Conservation (phyloP, 1,140 invertebrate genomes). For the Atta colombica region DNA sequence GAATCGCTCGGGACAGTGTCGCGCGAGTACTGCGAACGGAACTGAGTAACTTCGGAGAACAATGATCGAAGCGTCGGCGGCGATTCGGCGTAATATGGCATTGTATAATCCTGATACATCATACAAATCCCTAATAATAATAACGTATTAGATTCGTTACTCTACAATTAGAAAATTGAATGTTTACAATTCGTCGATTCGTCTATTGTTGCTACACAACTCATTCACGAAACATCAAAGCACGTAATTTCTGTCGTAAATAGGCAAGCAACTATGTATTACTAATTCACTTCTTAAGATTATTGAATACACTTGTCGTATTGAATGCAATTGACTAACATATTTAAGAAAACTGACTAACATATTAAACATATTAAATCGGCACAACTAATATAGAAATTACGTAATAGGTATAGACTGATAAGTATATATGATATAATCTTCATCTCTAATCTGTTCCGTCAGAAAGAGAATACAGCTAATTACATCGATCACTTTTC, state of each 20-base stretch:
- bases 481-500: too few relatives aligned
- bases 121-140: conserved; percentile 55
- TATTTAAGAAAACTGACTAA: conserved; percentile 18
- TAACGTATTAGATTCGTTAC: conserved; percentile 63
- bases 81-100: conserved; percentile 57
- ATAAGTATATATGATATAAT: too few relatives aligned
- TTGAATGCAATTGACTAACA: conserved; percentile 22
- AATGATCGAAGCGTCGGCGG: conserved; percentile 25
- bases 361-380: background rate
- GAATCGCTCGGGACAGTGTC: conserved; percentile 24
- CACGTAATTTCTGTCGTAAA: conserved; percentile 40
- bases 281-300: background rate
- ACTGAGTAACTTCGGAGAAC: conserved; percentile 25
- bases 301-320: background rate
- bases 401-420: too few relatives aligned
- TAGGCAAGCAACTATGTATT: conserved; percentile 53
- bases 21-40: conserved; percentile 28
- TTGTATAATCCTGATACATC: conserved; percentile 26
- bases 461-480: too few relatives aligned
- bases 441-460: too few relatives aligned
- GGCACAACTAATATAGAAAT: too few relatives aligned
- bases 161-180: conserved; percentile 72
- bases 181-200: conserved; percentile 58
- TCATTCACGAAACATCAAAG: conserved; percentile 48
- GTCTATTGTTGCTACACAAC: conserved; percentile 53